Base-by-base conservation (phyloP, 1,140 invertebrate genomes). In the Brachionus asplanchnoidis region DNA sequence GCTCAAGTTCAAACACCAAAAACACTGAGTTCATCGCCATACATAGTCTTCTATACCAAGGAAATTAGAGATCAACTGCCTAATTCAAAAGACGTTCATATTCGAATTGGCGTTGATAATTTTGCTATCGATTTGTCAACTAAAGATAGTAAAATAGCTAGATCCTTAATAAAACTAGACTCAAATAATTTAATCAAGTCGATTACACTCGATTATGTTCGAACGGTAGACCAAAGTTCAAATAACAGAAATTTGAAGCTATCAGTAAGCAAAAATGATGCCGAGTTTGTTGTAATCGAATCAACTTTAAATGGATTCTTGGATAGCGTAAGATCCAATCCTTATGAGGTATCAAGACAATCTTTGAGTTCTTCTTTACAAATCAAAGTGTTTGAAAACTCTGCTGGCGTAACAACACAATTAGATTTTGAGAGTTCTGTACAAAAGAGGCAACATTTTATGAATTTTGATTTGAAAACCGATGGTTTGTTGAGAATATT, bases 371-470 rank as follows among this genome's bases (percentile, higher is more conserved):
- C 73, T 23, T 46, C n/a, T n/a, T 12, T 77, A 2, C 42, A 50
- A 77, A 28, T 77, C 1, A 77, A 50, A 50, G 73, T 50, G 14
- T 77, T 77, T 8, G 73, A 77, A 77, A 77, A 77, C 32, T 77
- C 73, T 26, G 73, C 42, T 26, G 40, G 20, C 3, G 42, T 32
- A 5, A 46, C 42, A 23, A 12, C 23, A 1, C 42, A 77, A 50
- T 23, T 50, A 3, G 44, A 50, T 46, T 23, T 77, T 11, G 73
- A 77, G 50, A 50, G 20, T 50, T 77, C 73, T 26, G 4, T 77
- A 0, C 42, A 77, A 53, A 50, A 14, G 8, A 23, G n/a, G 28
- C 23, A 11, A 50, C 73, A 77, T 26, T 46, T 50, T 26, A 44
- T 77, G 1, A 50, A 46, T 50, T 77, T 77, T 77, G 73, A 77